Evolutionary conservation across 2,888 invertebrate genomes (phyloP).

Genomic region (Shargacucullia verbasci): DNA sequence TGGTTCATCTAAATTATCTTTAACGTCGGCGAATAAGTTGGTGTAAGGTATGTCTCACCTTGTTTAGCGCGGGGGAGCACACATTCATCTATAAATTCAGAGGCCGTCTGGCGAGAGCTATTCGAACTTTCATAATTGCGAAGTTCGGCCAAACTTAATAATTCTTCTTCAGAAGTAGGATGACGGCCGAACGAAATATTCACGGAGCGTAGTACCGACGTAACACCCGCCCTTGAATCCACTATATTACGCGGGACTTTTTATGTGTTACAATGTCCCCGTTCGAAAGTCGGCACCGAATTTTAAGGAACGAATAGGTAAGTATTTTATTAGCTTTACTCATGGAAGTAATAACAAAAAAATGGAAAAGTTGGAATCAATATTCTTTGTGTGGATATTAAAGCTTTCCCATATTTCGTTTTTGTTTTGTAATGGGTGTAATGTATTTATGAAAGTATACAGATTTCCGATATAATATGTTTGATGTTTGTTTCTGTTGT

Average conservation of each 20-base stretch:
- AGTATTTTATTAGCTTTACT: constrained; percentile 69
- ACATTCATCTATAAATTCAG: constrained; percentile 89
- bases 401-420: constrained; percentile 45
- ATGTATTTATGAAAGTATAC: constrained; percentile 25
- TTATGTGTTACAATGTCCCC: constrained; percentile 76
- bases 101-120: constrained; percentile 87
- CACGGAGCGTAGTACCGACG: constrained; percentile 81
- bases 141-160: constrained; percentile 88
- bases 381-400: constrained; percentile 50
- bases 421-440: constrained; percentile 27
- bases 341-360: constrained; percentile 63
- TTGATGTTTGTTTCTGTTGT: constrained; percentile 26
- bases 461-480: constrained; percentile 33
- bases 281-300: constrained; percentile 68
- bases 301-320: constrained; percentile 65
- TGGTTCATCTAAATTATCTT: constrained; percentile 46
- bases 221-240: constrained; percentile 78
- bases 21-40: constrained; percentile 40
- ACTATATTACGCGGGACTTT: constrained; percentile 78
- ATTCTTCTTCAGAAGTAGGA: constrained; percentile 88
- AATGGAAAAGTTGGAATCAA: constrained; percentile 64
- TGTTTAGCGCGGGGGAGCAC: constrained; percentile 70
- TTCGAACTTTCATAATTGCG: constrained; percentile 89
- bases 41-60: constrained; percentile 64
- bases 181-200: constrained; percentile 87